These are phyloP conservation scores for Rhopilema esculentum DNA, from an alignment of 30 jellyfish, hydroid and myxozoan species.

Conservation along the genomic window DNA sequence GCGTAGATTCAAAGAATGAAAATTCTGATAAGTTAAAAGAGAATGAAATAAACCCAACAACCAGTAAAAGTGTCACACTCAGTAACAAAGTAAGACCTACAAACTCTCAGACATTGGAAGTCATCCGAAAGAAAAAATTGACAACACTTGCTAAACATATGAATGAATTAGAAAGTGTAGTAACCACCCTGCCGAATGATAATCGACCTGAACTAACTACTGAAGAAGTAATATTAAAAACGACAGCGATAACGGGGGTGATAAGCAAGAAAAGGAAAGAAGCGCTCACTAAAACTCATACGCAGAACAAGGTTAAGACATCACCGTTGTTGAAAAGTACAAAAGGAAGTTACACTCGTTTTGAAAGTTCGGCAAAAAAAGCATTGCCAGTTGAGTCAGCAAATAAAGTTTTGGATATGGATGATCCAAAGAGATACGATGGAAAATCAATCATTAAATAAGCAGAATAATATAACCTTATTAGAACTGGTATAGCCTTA, in stretches of 20 bases:
- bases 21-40: not conserved
- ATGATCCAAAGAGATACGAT: conserved; percentile 57
- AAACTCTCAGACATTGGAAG: conserved; percentile 35
- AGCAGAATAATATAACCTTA: too few relatives aligned
- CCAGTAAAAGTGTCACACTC: conserved; percentile 22
- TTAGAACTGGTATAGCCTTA: too few relatives aligned
- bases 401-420: conserved; percentile 39
- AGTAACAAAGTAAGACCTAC: conserved; percentile 2
- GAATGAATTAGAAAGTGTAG: conserved; percentile 30
- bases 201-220: conserved; percentile 11
- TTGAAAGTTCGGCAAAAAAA: not conserved
- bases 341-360: conserved; percentile 3
- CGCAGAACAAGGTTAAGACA: not conserved
- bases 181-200: not conserved
- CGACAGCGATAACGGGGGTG: not conserved
- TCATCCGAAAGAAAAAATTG: conserved; percentile 13
- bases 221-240: not conserved
- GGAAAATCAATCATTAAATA: conserved; percentile 43
- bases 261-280: not conserved
- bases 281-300: not conserved
- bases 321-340: not conserved
- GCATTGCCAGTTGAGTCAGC: conserved; percentile 58
- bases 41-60: not conserved
- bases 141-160: conserved; percentile 56
- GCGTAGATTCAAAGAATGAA: not conserved